These are phyloP conservation scores for Paramormyrops hopkinsi DNA, from an alignment of 2,797 vertebrate genomes.

Conservation along the genomic window DNA sequence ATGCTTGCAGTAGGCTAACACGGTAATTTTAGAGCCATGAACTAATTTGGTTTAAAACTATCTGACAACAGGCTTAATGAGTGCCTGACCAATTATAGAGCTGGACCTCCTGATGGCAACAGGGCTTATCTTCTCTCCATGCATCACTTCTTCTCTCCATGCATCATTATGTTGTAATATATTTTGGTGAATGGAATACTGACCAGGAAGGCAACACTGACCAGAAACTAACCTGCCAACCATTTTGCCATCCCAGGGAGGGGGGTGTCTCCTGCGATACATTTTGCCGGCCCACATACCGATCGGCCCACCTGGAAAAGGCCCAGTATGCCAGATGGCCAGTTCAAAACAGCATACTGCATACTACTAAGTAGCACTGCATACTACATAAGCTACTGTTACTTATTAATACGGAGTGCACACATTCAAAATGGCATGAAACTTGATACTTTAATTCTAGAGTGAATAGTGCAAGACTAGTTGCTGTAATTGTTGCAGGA, in stretches of 20 bases:
- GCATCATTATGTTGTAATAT: neutral
- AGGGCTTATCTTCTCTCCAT: conserved; percentile 33
- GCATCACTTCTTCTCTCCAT: neutral
- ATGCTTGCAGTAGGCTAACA: conserved; percentile 22
- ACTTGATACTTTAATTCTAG: neutral
- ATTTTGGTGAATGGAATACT: neutral
- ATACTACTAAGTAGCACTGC: too few relatives aligned
- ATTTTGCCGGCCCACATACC: neutral
- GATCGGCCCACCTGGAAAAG: neutral
- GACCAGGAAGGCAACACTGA: neutral
- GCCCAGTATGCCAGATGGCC: neutral
- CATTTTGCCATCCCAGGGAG: neutral
- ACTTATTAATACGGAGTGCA: neutral
- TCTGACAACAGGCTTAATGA: conserved; percentile 27
- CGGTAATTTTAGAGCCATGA: conserved; percentile 22
- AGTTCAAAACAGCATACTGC: neutral
- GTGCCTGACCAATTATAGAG: conserved; percentile 37
- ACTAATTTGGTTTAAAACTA: conserved; percentile 44
- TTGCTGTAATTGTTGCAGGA: neutral
- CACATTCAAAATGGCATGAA: neutral
- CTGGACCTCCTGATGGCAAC: conserved; percentile 34
- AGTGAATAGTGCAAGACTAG: neutral
- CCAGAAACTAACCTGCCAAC: neutral
- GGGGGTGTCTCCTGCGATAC: neutral
- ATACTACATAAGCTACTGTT: neutral